Conservation (phyloP, 2,888 invertebrate species). For the Chrysomela aeneicollis region DNA sequence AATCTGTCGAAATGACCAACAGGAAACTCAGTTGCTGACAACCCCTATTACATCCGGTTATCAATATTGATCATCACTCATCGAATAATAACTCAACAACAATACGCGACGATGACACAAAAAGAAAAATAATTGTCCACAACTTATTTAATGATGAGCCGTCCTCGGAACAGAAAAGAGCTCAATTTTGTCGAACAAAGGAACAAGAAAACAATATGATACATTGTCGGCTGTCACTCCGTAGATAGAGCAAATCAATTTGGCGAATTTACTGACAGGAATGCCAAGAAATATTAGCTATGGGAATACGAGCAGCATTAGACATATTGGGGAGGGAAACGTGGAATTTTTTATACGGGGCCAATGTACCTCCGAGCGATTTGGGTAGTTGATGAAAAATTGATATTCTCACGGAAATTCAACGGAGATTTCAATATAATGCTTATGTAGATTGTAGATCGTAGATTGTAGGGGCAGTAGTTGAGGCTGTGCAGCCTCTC, state of each 20-base stretch:
- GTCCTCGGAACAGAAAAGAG: constrained; percentile 43
- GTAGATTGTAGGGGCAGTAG: neutral
- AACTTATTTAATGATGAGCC: constrained; percentile 46
- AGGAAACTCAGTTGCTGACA: neutral
- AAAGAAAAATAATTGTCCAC: constrained; percentile 44
- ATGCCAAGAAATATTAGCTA: constrained; percentile 41
- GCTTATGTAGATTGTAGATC: neutral
- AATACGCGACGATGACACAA: constrained; percentile 25
- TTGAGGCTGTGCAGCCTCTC: no score
- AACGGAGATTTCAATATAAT: no score
- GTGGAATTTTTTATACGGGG: constrained; percentile 23
- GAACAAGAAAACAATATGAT: constrained; percentile 53
- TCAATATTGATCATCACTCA: constrained; percentile 7
- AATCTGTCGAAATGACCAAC: neutral
- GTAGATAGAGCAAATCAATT: constrained; percentile 52
- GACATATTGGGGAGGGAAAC: constrained; percentile 37
- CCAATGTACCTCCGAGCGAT: constrained; percentile 1
- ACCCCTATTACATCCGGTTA: constrained; percentile 3
- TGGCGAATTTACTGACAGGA: constrained; percentile 48
- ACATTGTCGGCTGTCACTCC: constrained; percentile 51
- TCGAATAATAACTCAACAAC: constrained; percentile 6
- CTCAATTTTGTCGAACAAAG: constrained; percentile 51
- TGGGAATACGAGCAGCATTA: constrained; percentile 37
- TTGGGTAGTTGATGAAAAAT: constrained; percentile 15
- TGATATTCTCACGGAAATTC: constrained; percentile 1